phyloP scores from a whole-genome alignment of 2,113 vertebrate species.

The Amphiprion percula region DNA sequence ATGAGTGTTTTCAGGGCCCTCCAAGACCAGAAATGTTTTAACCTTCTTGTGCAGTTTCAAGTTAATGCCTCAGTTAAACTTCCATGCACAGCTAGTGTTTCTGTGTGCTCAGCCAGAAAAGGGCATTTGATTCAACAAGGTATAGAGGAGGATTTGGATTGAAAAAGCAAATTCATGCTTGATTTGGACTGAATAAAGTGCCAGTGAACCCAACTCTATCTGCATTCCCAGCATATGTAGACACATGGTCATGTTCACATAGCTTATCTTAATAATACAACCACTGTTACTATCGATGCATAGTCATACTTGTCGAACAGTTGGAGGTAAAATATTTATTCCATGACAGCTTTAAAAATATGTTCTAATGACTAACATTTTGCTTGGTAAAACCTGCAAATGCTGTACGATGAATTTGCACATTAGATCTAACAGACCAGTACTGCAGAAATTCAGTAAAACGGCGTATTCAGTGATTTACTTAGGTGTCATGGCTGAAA shows the following conservation, averaged over 20 bases:
- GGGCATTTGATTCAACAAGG: not conserved
- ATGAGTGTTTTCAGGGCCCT: too few relatives aligned
- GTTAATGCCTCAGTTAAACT: not conserved
- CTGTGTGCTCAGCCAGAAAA: not conserved
- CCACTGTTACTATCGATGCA: too few relatives aligned
- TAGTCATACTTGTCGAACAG: not conserved
- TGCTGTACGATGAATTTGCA: not conserved
- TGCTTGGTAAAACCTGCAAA: not conserved
- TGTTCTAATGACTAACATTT: not conserved
- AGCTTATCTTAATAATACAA: not conserved
- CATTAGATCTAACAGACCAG: not conserved
- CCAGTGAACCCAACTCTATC: too few relatives aligned
- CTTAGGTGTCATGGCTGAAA: constrained; percentile 10
- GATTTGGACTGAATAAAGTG: too few relatives aligned
- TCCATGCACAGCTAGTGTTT: not conserved
- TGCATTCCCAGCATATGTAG: too few relatives aligned
- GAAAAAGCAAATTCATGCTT: not conserved
- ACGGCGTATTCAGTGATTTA: not conserved
- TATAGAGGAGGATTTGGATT: not conserved
- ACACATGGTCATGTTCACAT: not conserved
- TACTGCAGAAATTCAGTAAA: not conserved
- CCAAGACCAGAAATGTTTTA: too few relatives aligned
- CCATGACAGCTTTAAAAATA: not conserved
- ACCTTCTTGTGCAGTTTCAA: not conserved
- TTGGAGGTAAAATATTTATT: not conserved